A percentile compares a stretch with the other conserved stretches of the same genome.
Conservation (phyloP, 2,113 vertebrate genomes). For the Nibea albiflora region DNA sequence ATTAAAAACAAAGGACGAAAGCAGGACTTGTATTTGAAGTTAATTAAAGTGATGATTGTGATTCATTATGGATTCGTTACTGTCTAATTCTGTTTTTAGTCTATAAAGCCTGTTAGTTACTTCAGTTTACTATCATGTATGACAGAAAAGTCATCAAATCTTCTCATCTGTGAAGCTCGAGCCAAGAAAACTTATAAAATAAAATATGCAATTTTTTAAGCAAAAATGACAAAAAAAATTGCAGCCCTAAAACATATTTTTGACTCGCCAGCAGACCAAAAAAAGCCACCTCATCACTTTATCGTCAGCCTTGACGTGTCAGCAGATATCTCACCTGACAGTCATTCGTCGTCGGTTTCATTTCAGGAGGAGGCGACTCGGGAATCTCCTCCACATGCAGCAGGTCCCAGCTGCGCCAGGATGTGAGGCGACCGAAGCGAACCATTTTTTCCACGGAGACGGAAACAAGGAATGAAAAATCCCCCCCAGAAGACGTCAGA, state of each 20-base stretch:
- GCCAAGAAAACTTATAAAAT: not conserved
- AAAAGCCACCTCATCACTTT: not conserved
- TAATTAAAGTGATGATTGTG: not conserved
- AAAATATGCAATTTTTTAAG: not conserved
- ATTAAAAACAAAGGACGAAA: not conserved
- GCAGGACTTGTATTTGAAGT: not conserved
- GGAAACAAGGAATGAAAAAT: not conserved
- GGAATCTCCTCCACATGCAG: conserved; percentile 76
- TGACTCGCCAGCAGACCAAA: too few relatives aligned
- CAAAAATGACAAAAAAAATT: too few relatives aligned
- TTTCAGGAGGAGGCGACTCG: conserved; percentile 29
- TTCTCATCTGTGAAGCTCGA: not conserved
- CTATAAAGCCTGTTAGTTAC: too few relatives aligned
- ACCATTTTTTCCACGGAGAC: conserved; percentile 67
- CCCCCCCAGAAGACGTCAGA: not conserved
- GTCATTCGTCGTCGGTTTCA: not conserved
- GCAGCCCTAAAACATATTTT: not conserved
- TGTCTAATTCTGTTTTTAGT: too few relatives aligned
- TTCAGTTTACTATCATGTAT: not conserved
- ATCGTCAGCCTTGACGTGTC: not conserved
- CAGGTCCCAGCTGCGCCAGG: conserved; percentile 86
- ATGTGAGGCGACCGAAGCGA: conserved; percentile 77
- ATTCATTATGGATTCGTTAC: too few relatives aligned
- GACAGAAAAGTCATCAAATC: not conserved
- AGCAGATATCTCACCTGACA: conserved; percentile 73